A percentile compares a stretch with the other conserved stretches of the same genome.
Evolutionary conservation across 2,888 invertebrate species (phyloP).

Genomic region (Agrochola macilenta): DNA sequence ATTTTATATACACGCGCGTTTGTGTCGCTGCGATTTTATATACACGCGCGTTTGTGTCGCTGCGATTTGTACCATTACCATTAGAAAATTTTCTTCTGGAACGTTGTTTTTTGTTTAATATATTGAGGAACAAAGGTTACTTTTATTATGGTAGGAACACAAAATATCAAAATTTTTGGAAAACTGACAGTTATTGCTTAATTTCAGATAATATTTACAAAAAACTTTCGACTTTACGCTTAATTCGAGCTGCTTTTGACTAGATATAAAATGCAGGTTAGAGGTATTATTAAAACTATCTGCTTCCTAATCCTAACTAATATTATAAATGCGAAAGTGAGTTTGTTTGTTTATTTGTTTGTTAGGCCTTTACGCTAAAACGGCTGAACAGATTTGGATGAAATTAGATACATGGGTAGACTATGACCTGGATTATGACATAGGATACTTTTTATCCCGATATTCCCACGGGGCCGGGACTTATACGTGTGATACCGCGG

Average conservation of each 20-base stretch:
- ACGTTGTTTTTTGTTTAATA: neutral
- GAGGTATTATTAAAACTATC: neutral
- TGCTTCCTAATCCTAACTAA: too few relatives aligned
- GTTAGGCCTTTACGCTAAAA: too few relatives aligned
- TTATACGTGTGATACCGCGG: too few relatives aligned
- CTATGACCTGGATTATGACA: too few relatives aligned
- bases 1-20: slow-evolving; percentile 11
- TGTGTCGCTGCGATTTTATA: slow-evolving; percentile 14
- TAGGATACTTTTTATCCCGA: too few relatives aligned
- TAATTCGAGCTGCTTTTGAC: neutral
- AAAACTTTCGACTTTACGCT: neutral
- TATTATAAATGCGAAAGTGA: too few relatives aligned
- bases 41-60: slow-evolving; percentile 4
- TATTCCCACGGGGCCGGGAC: too few relatives aligned
- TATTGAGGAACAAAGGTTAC: neutral
- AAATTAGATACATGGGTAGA: too few relatives aligned
- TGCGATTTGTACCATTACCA: neutral
- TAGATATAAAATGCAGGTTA: neutral
- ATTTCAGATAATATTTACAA: neutral
- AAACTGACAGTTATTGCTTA: neutral
- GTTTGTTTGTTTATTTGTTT: too few relatives aligned
- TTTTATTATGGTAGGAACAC: too few relatives aligned
- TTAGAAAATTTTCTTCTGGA: neutral
- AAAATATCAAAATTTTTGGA: neutral
- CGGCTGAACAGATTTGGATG: too few relatives aligned